These are phyloP conservation scores for Acanthococcus lagerstroemiae DNA, from an alignment of 2,888 invertebrate species.

Conservation along the genomic window DNA sequence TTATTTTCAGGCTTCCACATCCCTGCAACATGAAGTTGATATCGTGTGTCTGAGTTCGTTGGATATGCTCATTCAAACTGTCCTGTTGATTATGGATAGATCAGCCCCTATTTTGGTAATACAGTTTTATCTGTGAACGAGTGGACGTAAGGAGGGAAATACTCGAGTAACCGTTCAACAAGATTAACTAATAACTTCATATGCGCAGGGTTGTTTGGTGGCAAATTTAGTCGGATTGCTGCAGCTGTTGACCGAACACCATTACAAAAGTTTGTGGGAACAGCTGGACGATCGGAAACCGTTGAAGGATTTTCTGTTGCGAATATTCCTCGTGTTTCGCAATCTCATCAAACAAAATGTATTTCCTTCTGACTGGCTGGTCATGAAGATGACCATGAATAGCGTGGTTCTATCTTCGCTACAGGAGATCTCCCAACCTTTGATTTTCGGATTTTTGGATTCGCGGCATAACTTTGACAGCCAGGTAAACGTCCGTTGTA, in stretches of 20 bases:
- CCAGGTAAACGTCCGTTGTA: conserved; percentile 46
- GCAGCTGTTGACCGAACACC: conserved; percentile 75
- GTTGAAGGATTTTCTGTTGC: conserved; percentile 73
- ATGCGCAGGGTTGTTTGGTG: conserved; percentile 73
- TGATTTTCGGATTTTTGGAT: conserved; percentile 71
- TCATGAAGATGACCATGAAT: conserved; percentile 79
- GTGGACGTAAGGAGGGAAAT: too few species aligned
- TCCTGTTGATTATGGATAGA: conserved; percentile 68
- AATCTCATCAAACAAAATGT: conserved; percentile 68
- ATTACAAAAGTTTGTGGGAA: conserved; percentile 79
- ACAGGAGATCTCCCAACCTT: conserved; percentile 77
- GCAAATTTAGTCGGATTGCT: conserved; percentile 76
- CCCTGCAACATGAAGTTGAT: conserved; percentile 61
- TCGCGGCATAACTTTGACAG: conserved; percentile 62
- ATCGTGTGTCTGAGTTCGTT: conserved; percentile 68
- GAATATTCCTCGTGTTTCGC: conserved; percentile 68
- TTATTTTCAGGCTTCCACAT: conserved; percentile 40
- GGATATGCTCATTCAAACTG: conserved; percentile 76
- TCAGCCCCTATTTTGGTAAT: conserved; percentile 57
- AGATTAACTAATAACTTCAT: too few species aligned
- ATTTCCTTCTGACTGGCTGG: conserved; percentile 82
- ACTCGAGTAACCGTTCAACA: too few species aligned
- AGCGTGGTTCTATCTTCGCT: conserved; percentile 73
- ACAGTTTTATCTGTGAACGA: too few species aligned
- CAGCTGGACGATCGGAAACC: conserved; percentile 66